A percentile compares a stretch with the other conserved stretches of the same genome.
Conservation (phyloP, 2,888 invertebrate species). For the Oxycera nigricornis region DNA sequence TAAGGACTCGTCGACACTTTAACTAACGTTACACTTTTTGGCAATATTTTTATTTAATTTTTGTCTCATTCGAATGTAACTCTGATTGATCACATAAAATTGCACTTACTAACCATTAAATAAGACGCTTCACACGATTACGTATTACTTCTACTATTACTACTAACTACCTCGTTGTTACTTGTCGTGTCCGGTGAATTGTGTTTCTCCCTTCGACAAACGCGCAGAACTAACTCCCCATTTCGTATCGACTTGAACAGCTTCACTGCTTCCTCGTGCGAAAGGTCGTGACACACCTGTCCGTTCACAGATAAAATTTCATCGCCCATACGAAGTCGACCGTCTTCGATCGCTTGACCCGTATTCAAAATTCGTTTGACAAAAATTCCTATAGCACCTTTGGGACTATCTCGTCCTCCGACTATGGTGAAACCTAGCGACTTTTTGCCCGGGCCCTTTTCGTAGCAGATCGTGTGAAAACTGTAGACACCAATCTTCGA, state of each 20-base stretch:
- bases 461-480: constrained; percentile 30
- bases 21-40: constrained; percentile 29
- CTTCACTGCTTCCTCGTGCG: constrained; percentile 79
- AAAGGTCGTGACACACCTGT: constrained; percentile 76
- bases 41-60: constrained; percentile 28
- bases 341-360: constrained; percentile 84
- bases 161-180: neutral
- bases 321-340: constrained; percentile 82
- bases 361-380: constrained; percentile 86
- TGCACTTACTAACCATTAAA: constrained; percentile 15
- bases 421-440: constrained; percentile 90
- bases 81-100: constrained; percentile 32
- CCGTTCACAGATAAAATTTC: constrained; percentile 83
- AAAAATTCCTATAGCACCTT: constrained; percentile 86
- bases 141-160: neutral
- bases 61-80: constrained; percentile 14
- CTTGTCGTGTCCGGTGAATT: neutral
- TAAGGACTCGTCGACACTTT: neutral
- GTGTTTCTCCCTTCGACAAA: constrained; percentile 65
- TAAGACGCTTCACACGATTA: neutral
- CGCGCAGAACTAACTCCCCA: constrained; percentile 77
- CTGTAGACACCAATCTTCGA: constrained; percentile 32
- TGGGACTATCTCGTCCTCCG: constrained; percentile 84
- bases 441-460: constrained; percentile 82
- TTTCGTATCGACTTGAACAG: constrained; percentile 80